Base-by-base conservation (phyloP, 2,797 vertebrate genomes). In the Phoxinus dragarum region DNA sequence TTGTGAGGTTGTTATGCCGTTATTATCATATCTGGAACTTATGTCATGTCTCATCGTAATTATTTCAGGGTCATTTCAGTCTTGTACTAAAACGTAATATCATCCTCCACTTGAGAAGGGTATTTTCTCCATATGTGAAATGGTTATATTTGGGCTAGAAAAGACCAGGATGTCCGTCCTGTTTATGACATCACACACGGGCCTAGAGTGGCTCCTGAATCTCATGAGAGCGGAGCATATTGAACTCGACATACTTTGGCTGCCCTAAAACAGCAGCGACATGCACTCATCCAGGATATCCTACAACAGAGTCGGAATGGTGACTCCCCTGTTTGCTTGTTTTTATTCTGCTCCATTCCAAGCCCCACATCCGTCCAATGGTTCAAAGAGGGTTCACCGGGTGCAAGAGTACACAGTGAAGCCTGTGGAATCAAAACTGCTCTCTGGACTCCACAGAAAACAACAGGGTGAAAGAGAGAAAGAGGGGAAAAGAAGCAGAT, bases 231-330 rank as follows among this genome's bases (percentile, higher is more conserved):
- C 44, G 12, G 19, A 11, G 5, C 14, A 38, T 86, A 86, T 84
- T 47, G 21, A 87, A 77, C 59, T 36, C 76, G 66, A 54, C 82
- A 80, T 88, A 84, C 87, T 86, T 90, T 40, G 40, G 23, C 83
- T 87, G 49, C 68, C 84, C 75, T 78, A 75, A 86, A 87, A 80
- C 76, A 88, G 86, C 87, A 82, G 49, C 64, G 66, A 82, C 67
- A 82, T 67, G 44, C 61, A 80, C 82, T 87, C 87, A 89, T 91
- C 87, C 88, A 90, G 89, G 90, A 91, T 89, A 88, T 91, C 90
- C 90, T 89, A 88, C 86, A 85, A 89, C 85, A 78, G 73, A 88
- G 59, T 74, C 56, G 16, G 27, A 85, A 82, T 47, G 79, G 47
- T 69, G 80, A 86, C 75, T 88, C 67, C 73, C 59, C 75, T 82